These are phyloP conservation scores for Hydrozoanthus gracilis DNA, from an alignment of 92 coral and sea anemone genomes.

Conservation along the genomic window DNA sequence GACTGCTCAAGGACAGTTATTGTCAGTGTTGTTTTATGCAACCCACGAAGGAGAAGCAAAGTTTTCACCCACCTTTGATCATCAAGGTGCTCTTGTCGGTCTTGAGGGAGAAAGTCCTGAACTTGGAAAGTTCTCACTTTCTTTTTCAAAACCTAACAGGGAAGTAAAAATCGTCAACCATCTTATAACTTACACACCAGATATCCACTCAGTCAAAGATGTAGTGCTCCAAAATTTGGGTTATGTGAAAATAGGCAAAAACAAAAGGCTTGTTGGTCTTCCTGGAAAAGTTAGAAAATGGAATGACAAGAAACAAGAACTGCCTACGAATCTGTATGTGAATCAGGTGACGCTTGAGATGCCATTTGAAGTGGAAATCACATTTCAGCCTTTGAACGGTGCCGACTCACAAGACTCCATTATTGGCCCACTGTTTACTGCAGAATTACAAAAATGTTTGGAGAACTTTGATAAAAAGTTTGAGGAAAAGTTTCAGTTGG, in stretches of 20 bases:
- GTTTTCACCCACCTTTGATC: conserved; percentile 64
- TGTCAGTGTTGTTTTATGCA: conserved; percentile 89
- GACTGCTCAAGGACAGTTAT: conserved; percentile 80
- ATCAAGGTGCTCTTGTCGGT: conserved; percentile 64
- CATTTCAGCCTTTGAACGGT: conserved; percentile 87
- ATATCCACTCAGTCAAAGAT: conserved; percentile 91
- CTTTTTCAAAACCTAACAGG: conserved; percentile 70
- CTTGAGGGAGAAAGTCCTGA: conserved; percentile 88
- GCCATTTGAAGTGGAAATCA: conserved; percentile 89
- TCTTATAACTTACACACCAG: conserved; percentile 84
- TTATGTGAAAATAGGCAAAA: conserved; percentile 68
- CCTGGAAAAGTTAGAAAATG: conserved; percentile 74
- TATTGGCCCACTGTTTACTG: conserved; percentile 74
- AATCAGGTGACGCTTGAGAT: conserved; percentile 87
- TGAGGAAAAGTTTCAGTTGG: conserved; percentile 87
- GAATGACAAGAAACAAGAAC: conserved; percentile 76
- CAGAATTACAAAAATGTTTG: conserved; percentile 64
- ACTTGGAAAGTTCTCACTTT: conserved; percentile 81
- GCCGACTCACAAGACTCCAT: conserved; percentile 63
- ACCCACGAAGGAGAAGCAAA: conserved; percentile 82
- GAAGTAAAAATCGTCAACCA: conserved; percentile 71
- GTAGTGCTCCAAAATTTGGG: conserved; percentile 79
- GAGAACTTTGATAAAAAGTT: conserved; percentile 83
- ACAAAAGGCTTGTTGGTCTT: conserved; percentile 74
- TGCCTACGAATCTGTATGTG: conserved; percentile 80